phyloP scores from a whole-genome alignment of 2,113 vertebrate species.

The Poecile atricapillus region DNA sequence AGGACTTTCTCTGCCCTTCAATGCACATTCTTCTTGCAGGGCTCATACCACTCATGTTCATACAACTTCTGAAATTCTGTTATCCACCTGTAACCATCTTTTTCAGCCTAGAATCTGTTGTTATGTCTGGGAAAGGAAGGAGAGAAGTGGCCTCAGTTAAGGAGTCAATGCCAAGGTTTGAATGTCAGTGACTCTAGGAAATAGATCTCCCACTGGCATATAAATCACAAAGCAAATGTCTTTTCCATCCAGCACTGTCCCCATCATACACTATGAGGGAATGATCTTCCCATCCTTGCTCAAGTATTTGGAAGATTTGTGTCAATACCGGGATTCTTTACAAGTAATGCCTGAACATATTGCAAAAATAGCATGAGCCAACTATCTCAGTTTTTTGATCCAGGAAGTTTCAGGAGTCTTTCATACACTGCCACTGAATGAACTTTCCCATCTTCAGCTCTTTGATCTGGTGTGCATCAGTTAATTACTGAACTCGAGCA shows the following conservation, averaged over 20 bases:
- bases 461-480: background rate
- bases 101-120: background rate
- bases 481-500: background rate
- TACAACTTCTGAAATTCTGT: background rate
- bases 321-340: background rate
- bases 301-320: background rate
- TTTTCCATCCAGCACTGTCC: background rate
- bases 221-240: background rate
- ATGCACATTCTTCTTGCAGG: rapidly evolving
- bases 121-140: background rate
- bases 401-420: background rate
- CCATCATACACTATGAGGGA: background rate
- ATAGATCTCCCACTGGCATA: background rate
- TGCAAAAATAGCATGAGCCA: background rate
- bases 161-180: background rate
- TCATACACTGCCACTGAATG: background rate
- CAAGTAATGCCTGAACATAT: background rate
- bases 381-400: background rate
- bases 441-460: background rate
- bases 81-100: background rate
- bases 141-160: background rate
- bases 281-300: background rate
- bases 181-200: background rate
- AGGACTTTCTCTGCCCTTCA: background rate
- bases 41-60: background rate